Base-by-base conservation (phyloP, 1,140 invertebrate species). In the Triops longicaudatus region DNA sequence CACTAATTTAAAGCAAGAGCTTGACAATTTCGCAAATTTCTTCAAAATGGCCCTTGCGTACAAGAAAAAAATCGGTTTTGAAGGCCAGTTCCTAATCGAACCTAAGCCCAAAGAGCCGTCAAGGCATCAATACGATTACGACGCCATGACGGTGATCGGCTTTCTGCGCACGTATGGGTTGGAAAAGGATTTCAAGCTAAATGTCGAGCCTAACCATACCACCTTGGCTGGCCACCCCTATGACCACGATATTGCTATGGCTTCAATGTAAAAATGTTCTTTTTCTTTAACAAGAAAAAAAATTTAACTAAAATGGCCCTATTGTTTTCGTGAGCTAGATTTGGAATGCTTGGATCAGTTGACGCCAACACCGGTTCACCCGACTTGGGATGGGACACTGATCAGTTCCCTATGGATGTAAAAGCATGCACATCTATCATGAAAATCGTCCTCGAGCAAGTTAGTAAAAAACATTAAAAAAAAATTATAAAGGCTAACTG, bases 61-160 rank as follows among this genome's bases (percentile, higher is more conserved):
- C 79, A 89, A 88, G 81, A 87, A 90, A 73, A 87, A 88, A 79
- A 86, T 90, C 72, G 88, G 87, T 72, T 90, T 88, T 79, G 85
- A 86, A 78, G 88, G 89, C 22, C 88, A 89, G 75, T 81, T 91
- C n/a, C 81, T 90, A 43, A 86, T 90, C 75, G 85, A 87, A 80
- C 86, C 85, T 17, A 86, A 86, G 79, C 82, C 85, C 26, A 86
- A 86, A 77, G 86, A 86, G 78, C 85, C 85, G 12, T 81, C 85
- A 1, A 85, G 83, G 76, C 85, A 86, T 79, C 85, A 86, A 80
- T 90, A 90, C 81, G 87, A 88, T 81, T 89, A 88, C 82, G 89
- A 90, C 83, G 86, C 88, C 4, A 88, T 88, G 75, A 90, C 88
- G 76, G 88, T 88, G 26, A 84, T 90, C 80, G 88, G 85, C 63